Evolutionary conservation across 2,888 invertebrate species (phyloP).

Genomic region (Scaptomyza flava): DNA sequence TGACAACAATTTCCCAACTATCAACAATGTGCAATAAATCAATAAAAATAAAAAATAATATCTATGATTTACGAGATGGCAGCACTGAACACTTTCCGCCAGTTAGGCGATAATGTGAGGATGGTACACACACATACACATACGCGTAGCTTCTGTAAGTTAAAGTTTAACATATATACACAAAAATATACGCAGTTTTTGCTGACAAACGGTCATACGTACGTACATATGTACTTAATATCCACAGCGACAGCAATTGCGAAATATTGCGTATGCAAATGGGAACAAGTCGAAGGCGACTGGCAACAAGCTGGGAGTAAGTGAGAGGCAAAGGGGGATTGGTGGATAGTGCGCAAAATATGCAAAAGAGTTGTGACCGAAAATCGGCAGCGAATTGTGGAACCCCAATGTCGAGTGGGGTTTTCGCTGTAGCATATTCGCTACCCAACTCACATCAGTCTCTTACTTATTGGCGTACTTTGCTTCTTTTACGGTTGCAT

Average conservation of each 20-base stretch:
- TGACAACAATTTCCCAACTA: constrained; percentile 60
- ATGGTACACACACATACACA: constrained; percentile 7
- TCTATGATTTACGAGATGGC: constrained; percentile 55
- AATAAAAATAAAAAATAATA: constrained; percentile 33
- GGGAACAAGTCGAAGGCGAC: constrained; percentile 31
- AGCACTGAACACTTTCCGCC: constrained; percentile 19
- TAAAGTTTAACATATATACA: constrained; percentile 7
- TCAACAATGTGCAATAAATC: constrained; percentile 61
- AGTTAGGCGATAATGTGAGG: constrained; percentile 24
- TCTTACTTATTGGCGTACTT: constrained; percentile 67
- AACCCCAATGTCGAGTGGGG: constrained; percentile 11
- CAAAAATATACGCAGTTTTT: background rate
- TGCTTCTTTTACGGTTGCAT: constrained; percentile 74
- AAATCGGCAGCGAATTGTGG: constrained; percentile 10
- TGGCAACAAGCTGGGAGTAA: constrained; percentile 16
- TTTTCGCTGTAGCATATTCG: constrained; percentile 24
- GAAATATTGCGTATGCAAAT: constrained; percentile 54
- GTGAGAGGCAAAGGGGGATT: background rate
- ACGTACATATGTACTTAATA: constrained; percentile 24
- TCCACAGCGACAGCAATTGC: constrained; percentile 21
- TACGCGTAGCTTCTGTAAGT: background rate
- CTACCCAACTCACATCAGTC: background rate
- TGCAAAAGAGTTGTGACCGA: constrained; percentile 39
- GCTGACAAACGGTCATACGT: constrained; percentile 19
- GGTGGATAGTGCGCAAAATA: constrained; percentile 14